A percentile compares a stretch with the other conserved stretches of the same genome.
These are phyloP conservation scores for Ochropleura plecta DNA, from an alignment of 2,888 invertebrate genomes.

Conservation along the genomic window DNA sequence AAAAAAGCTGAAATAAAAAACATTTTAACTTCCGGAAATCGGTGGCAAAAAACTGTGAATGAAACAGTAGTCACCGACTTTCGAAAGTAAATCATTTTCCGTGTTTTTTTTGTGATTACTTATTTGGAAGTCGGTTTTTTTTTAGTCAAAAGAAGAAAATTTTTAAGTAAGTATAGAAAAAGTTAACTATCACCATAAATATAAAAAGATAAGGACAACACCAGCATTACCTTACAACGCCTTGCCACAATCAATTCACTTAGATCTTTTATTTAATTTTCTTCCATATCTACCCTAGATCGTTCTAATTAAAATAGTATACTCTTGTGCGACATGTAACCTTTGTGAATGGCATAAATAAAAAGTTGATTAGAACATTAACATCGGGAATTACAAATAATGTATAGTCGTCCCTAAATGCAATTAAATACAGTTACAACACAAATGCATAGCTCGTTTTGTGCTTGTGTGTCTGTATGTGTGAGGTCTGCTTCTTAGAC, in stretches of 20 bases:
- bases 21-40: too few relatives aligned
- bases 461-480: constrained; percentile 41
- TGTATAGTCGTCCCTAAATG: constrained; percentile 69
- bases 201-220: constrained; percentile 1
- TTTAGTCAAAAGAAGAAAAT: too few relatives aligned
- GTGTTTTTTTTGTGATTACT: too few relatives aligned
- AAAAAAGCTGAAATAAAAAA: too few relatives aligned
- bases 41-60: too few relatives aligned
- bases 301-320: constrained; percentile 44
- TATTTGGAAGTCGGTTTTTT: too few relatives aligned
- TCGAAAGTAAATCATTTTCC: too few relatives aligned
- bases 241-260: constrained; percentile 33
- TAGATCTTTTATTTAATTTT: constrained; percentile 33
- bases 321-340: constrained; percentile 32
- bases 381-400: constrained; percentile 56
- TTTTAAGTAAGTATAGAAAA: neutral
- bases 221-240: neutral
- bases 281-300: constrained; percentile 42
- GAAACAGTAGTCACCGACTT: too few relatives aligned
- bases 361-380: constrained; percentile 60
- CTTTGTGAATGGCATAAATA: constrained; percentile 43
- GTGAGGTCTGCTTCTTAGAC: constrained; percentile 7
- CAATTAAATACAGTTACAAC: constrained; percentile 81
- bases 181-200: neutral
- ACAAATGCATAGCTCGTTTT: constrained; percentile 27